Evolutionary conservation across 2,113 vertebrate species (phyloP), one percentile per base, ranked within the genome.

Genomic region (Passer montanus): DNA sequence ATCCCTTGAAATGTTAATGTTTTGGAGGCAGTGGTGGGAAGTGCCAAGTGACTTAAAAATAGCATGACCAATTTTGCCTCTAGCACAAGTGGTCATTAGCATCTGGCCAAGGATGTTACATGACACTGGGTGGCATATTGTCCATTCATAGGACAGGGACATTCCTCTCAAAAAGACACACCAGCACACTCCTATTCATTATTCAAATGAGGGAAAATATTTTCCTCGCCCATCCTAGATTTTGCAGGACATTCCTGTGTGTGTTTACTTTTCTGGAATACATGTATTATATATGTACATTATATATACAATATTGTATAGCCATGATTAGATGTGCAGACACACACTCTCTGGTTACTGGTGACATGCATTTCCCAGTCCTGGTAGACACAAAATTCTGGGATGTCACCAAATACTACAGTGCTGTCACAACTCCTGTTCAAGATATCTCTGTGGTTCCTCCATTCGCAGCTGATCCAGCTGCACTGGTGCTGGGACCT

Each of bases 401-500:
- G 37, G 28, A 62, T 41, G 13, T 16, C 31, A 31, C 30, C 27
- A 39, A 44, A n/a, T 15, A 46, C 21, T 52, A 44, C 23, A 33
- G 33, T 26, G 60, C 2, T n/a, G 17, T 43, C 37, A 16, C 15
- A 66, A 0, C 8, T 75, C 47, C 43, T 59, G 13, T 21, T 50
- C n/a, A 22, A 66, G 15, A 23, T 5, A 15, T 19, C 9, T 79
- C 10, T n/a, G 28, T 33, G 15, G 9, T n/a, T 76, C 9, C 31
- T 28, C n/a, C 13, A 13, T 27, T 90, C 15, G 26, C 39, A 72
- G 14, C 6, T 72, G 28, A 53, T 33, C 17, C 1, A 1, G 13
- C 13, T 53, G 62, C 4, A 3, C 13, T 33, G 0, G 0, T 44
- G 39, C 22, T 86, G 31, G 15, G 39, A 72, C 9, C 58, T 35